phyloP scores from a whole-genome alignment of 2,113 vertebrate genomes.

The Bubalus kerabau region DNA sequence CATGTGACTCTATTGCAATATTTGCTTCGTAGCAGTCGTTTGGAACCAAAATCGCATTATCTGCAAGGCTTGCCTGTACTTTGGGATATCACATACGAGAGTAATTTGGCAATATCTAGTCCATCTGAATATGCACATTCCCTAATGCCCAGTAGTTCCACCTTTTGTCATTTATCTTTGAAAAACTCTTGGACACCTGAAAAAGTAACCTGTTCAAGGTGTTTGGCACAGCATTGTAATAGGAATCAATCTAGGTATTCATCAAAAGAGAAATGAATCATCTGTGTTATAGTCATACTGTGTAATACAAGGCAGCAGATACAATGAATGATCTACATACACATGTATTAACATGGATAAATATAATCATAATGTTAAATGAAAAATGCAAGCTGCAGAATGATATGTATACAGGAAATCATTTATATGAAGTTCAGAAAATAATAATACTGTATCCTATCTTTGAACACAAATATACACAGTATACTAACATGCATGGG shows the following conservation, averaged over 20 bases:
- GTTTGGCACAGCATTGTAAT: not conserved
- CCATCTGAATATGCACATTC: not conserved
- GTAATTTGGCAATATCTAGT: not conserved
- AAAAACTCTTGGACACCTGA: not conserved
- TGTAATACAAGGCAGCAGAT: not conserved
- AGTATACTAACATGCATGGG: not conserved
- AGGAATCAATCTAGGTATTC: not conserved
- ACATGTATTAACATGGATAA: not conserved
- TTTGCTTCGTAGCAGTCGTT: not conserved
- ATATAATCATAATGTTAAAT: not conserved
- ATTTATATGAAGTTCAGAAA: not conserved
- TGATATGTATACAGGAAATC: not conserved
- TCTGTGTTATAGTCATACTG: not conserved
- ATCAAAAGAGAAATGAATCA: slow-evolving; percentile 28
- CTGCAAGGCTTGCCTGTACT: not conserved
- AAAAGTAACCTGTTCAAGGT: not conserved
- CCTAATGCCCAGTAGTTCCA: not conserved
- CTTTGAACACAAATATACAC: not conserved
- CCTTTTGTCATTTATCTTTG: not conserved
- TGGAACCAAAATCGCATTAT: not conserved
- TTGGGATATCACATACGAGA: not conserved
- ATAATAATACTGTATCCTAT: not conserved
- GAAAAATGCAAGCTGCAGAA: not conserved
- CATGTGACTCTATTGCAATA: not conserved
- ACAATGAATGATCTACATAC: not conserved